phyloP scores from a whole-genome alignment of 64 coral and sea anemone species.

The Anthopleura sola region DNA sequence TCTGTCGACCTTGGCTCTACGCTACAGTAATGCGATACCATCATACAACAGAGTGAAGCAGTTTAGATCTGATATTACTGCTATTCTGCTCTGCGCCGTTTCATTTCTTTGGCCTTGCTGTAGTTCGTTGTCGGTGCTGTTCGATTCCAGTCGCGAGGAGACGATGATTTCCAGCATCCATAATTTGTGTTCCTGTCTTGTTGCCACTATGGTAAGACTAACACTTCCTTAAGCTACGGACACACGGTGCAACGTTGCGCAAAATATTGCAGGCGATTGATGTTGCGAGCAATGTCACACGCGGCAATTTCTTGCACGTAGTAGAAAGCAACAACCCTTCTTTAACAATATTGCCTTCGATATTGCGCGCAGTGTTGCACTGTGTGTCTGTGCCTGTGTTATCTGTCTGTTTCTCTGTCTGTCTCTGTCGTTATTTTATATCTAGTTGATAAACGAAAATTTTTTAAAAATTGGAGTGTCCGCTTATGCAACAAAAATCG shows the following conservation, averaged over 20 bases:
- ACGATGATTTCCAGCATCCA: slow-evolving; percentile 65
- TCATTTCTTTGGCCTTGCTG: slow-evolving; percentile 77
- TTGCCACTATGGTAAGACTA: slow-evolving; percentile 75
- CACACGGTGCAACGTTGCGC: no score
- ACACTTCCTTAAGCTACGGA: no score
- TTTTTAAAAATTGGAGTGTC: no score
- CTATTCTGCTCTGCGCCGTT: slow-evolving; percentile 62
- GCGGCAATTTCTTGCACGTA: no score
- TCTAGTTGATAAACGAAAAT: no score
- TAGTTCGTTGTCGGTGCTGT: slow-evolving; percentile 45
- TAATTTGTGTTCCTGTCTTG: slow-evolving; percentile 76
- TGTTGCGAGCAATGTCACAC: no score
- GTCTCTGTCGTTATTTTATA: no score
- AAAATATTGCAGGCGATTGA: no score
- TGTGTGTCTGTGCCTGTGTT: background rate
- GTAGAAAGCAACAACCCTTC: no score
- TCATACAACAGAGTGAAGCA: slow-evolving; percentile 70
- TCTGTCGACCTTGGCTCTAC: slow-evolving; percentile 56
- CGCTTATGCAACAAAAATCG: no score
- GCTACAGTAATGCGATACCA: slow-evolving; percentile 57
- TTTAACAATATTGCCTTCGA: no score
- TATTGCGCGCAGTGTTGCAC: no score
- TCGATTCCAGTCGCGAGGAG: slow-evolving; percentile 31
- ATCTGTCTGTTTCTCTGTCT: background rate
- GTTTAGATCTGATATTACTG: slow-evolving; percentile 89